Percentiles rank a stretch among this genome's conserved stretches.
These are phyloP conservation scores for Mastacembelus armatus DNA, from an alignment of 2,797 vertebrate genomes.

Conservation along the genomic window DNA sequence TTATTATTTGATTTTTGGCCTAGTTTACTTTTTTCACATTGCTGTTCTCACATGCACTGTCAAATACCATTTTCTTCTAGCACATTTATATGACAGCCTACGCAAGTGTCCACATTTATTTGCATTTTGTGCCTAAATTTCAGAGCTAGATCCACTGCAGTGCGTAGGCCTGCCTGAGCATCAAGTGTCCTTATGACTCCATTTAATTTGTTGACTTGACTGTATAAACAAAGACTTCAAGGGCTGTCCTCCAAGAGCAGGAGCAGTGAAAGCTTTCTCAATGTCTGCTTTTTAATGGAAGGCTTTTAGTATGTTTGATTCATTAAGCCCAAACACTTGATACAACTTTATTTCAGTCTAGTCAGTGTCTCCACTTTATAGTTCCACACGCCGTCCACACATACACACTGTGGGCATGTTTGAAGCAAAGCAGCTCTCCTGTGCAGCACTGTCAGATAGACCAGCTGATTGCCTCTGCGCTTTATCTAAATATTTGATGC, in stretches of 20 bases:
- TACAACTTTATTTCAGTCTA: constrained; percentile 35
- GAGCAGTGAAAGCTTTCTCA: constrained; percentile 42
- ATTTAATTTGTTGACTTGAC: constrained; percentile 49
- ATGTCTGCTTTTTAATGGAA: constrained; percentile 33
- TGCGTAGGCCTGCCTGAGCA: constrained; percentile 1
- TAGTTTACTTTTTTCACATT: not conserved
- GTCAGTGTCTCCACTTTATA: constrained; percentile 24
- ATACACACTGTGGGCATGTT: constrained; percentile 19
- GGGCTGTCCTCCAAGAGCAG: constrained; percentile 28
- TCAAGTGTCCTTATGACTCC: constrained; percentile 31
- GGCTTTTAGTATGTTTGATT: constrained; percentile 45
- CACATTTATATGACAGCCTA: constrained; percentile 5
- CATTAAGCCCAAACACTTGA: constrained; percentile 24
- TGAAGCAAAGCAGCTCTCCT: constrained; percentile 34
- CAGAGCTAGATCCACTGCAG: not conserved
- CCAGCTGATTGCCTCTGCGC: constrained; percentile 26
- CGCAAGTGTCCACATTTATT: constrained; percentile 1
- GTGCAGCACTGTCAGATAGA: constrained; percentile 20
- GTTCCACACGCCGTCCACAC: constrained; percentile 16
- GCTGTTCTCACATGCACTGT: not conserved
- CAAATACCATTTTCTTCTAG: not conserved
- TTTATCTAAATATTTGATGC: constrained; percentile 49
- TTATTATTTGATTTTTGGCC: not conserved
- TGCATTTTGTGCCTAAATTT: not conserved
- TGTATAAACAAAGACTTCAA: constrained; percentile 51